These are phyloP conservation scores for Ceratitis capitata DNA, from an alignment of 1,140 invertebrate genomes.

Conservation along the genomic window DNA sequence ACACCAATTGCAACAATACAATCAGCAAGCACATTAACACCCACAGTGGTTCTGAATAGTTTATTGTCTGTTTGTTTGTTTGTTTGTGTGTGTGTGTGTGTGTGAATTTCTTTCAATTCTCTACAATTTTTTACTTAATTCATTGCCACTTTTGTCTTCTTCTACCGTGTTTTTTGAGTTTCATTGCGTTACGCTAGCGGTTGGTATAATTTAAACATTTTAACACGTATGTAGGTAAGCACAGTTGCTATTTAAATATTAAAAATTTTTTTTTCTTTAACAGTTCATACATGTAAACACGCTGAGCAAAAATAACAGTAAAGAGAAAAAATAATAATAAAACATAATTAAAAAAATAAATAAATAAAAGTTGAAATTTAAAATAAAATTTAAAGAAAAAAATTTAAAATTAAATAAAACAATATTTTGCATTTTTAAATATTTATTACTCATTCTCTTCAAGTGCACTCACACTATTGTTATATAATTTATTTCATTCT, in stretches of 20 bases:
- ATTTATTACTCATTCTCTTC: neutral
- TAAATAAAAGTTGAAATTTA: neutral
- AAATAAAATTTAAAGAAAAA: neutral
- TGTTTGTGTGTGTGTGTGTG: neutral
- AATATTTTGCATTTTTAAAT: neutral
- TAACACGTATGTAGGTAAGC: neutral
- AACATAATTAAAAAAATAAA: neutral
- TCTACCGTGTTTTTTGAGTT: neutral
- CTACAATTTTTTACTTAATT: neutral
- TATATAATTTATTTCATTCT: neutral
- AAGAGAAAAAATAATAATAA: neutral
- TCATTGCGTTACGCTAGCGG: neutral
- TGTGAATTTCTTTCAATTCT: neutral
- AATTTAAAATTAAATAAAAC: neutral
- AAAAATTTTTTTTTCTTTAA: constrained; percentile 21
- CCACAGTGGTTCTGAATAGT: neutral
- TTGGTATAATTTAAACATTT: constrained; percentile 1
- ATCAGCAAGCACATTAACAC: constrained; percentile 16
- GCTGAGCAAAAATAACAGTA: neutral
- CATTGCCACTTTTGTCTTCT: constrained; percentile 21
- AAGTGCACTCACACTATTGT: constrained; percentile 6
- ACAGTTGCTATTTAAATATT: neutral
- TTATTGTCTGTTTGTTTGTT: too few relatives aligned
- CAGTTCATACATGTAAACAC: neutral
- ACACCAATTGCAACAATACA: neutral